Evolutionary conservation across 1,140 invertebrate genomes (phyloP), one percentile per base, ranked within the genome.

Genomic region (Drosophila triauraria): DNA sequence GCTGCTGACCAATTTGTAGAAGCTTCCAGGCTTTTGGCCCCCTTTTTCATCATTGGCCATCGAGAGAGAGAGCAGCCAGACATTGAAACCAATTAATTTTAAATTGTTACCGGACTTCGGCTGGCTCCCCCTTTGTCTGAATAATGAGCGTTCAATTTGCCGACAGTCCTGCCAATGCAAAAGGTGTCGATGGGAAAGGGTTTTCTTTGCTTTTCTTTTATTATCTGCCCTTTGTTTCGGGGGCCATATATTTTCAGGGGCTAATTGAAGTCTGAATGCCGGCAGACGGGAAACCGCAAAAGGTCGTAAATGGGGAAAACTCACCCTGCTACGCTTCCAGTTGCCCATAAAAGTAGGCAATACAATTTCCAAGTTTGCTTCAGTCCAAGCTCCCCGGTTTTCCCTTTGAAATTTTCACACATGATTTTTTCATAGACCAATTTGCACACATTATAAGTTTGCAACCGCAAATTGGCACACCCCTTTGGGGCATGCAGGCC

Each of bases 31-130:
- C 17, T 60, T 12, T 13, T n/a, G 20, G 44, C 25, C 44, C 30
- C 13, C n/a, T 67, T 64, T 23, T 47, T 68, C 63, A 35, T 68
- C 70, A 23, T 44, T 60, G 8, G 46, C 48, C 43, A 53, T 60
- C 75, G 12, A 13, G 35, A 38, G 35, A 38, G 38, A 56, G 38
- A 25, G 35, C 61, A 67, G 54, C 70, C 84, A 67, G 62, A 85
- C 84, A 90, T 90, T 74, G 85, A 90, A 88, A 88, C 81, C 85
- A 88, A 88, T 88, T 88, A 88, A 88, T 88, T 88, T 88, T 88
- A 88, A 88, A 90, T 88, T 88, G 85, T 87, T 86, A 82, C 40
- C 50, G 51, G 70, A 15, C 46, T 51, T 25, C 47, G 60, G 50
- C 27, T 47, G 17, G 23, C 40, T 35, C 67, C 30, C 32, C 50